Base-by-base conservation (phyloP, 2,888 invertebrate genomes). In the Cloeon dipterum region DNA sequence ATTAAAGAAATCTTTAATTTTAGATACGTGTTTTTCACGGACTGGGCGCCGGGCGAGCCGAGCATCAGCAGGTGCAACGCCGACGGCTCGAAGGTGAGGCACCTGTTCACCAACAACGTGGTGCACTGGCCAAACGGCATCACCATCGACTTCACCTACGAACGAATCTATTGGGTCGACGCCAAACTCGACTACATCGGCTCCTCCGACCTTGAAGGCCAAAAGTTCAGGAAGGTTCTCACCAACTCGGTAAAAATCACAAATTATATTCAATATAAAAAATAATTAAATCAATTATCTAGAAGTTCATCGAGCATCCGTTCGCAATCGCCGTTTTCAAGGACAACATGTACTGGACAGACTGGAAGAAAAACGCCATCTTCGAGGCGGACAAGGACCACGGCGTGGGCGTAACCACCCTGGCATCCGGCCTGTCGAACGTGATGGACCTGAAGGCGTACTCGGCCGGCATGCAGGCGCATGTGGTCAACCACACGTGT, bases 61-160 rank as follows among this genome's bases (percentile, higher is more conserved):
- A 73, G 76, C 0, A 71, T 89, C 5, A 76, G 74, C 5, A 62
- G 82, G 36, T 74, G 85, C 0, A 73, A 76, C 50, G 61, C 86
- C 42, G 83, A 86, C 50, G 88, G 88, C 1, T 63, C 62, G 0
- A 63, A 76, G 41, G 65, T 71, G 1, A 66, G 64, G 45, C 66
- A 61, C 42, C 52, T 81, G 39, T 75, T 78, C 46, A 63, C 63
- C 1, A 66, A 65, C 39, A 67, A 70, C 0, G 60, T 62, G 33
- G 77, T 88, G 1, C 68, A 73, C 44, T 83, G 83, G 83, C 86
- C 86, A 1, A 86, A 85, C 52, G 83, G 83, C 13, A 74, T 83
- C 38, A 74, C 86, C 0, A 70, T 89, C 19, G 88, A 89, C 56
- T 73, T 74, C 47, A 73, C 75, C 49, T 69, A 75, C 0, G 76